Base-by-base conservation (phyloP, 2,797 vertebrate genomes). In the Chaunax sp. region DNA sequence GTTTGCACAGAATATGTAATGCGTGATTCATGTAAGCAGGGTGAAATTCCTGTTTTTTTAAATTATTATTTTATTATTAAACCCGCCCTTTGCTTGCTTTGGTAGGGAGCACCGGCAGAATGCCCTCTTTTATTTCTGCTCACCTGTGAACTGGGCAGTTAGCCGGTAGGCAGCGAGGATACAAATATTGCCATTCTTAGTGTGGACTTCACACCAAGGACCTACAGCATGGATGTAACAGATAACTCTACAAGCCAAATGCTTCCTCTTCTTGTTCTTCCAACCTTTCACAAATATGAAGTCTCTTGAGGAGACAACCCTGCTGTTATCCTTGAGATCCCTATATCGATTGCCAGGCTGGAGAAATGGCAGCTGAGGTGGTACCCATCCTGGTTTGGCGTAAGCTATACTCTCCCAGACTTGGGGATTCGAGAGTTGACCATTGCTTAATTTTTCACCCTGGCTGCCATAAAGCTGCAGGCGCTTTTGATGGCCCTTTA, bases 131-230 rank as follows among this genome's bases (percentile, higher is more conserved):
- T 40, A 40, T 15, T 6, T 15, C 14, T 40, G 4, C 38, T 40
- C 12, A 2, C 38, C 14, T 40, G 14, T 12, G 38, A 11, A 13
- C 1, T 18, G 0, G 6, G 38, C 2, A 2, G 38, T 45, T 59
- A 16, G 12, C 15, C 18, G 38, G 13, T 26, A 14, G 25, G 28
- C 19, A 7, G 26, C n/a, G 5, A 63, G 47, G 18, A 51, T 50
- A 30, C 60, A 63, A 13, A 51, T 26, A 13, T 35, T 28, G 2
- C 60, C 60, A 6, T 40, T 22, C 12, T 40, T 5, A 2, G 46
- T 38, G 28, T 51, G 46, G n/a, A 63, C 23, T 37, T 62, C 46
- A 2, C 59, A 62, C 60, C 60, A 63, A 13, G 60, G 60, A 23
- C 60, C 60, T 51, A 51, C 60, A 0, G 6, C 14, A 6, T 63